Percentiles rank a stretch among this genome's conserved stretches.
Conservation (phyloP, 2,888 invertebrate species). For the Chrysolina haemoptera region DNA sequence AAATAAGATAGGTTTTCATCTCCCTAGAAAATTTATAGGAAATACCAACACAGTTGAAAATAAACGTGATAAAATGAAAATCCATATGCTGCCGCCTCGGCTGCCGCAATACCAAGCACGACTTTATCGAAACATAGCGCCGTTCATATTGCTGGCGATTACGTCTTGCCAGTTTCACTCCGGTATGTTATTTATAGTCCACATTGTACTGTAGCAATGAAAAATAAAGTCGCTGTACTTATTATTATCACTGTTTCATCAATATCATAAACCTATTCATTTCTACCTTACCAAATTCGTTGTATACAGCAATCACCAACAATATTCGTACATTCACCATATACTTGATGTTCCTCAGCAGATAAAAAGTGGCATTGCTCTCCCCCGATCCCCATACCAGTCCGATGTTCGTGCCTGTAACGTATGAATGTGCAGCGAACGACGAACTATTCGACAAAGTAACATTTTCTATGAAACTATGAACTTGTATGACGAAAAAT, state of each 20-base stretch:
- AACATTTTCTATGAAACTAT: slow-evolving; percentile 74
- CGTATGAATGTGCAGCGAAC: slow-evolving; percentile 61
- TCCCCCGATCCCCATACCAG: slow-evolving; percentile 63
- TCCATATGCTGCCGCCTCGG: too few species aligned
- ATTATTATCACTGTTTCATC: not conserved
- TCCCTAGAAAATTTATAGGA: too few species aligned
- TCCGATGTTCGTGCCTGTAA: slow-evolving; percentile 77
- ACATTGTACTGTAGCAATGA: too few species aligned
- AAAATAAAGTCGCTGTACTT: too few species aligned
- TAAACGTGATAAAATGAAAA: too few species aligned
- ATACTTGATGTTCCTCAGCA: slow-evolving; percentile 41
- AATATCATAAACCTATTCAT: not conserved
- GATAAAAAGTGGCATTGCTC: slow-evolving; percentile 45
- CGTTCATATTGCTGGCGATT: too few species aligned
- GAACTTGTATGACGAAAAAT: slow-evolving; percentile 78
- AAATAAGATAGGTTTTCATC: too few species aligned
- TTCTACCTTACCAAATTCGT: slow-evolving; percentile 50
- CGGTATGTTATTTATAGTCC: too few species aligned
- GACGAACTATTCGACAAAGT: slow-evolving; percentile 70
- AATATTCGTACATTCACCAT: slow-evolving; percentile 42
- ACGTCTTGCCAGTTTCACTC: too few species aligned
- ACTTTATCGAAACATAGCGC: too few species aligned
- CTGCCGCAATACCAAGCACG: too few species aligned
- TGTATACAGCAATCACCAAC: slow-evolving; percentile 52
- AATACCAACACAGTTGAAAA: too few species aligned